Percentiles rank a stretch among this genome's conserved stretches.
Evolutionary conservation across 1,140 invertebrate species (phyloP).

Genomic region (Anthonomus grandis): DNA sequence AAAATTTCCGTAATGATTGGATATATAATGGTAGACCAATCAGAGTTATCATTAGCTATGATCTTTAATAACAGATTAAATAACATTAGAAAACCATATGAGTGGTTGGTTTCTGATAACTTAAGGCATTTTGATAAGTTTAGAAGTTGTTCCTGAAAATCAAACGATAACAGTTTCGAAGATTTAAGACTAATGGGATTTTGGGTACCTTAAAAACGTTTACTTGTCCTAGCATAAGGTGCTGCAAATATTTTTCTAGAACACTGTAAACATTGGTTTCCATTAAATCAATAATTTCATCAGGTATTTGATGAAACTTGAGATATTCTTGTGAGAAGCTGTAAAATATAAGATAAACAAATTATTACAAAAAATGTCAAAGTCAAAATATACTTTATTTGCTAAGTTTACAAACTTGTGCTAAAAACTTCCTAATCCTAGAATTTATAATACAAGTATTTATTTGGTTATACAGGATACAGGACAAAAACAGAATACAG

Average conservation of each 20-base stretch:
- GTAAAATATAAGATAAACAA: too few species aligned
- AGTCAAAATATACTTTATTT: too few species aligned
- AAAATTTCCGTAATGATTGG: constrained; percentile 2
- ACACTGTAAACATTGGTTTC: neutral
- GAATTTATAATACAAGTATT: too few species aligned
- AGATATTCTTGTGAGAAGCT: constrained; percentile 1
- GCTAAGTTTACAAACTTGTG: too few species aligned
- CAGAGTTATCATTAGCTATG: neutral
- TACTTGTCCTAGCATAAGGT: neutral
- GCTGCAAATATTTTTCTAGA: neutral
- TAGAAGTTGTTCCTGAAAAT: neutral
- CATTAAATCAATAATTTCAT: neutral
- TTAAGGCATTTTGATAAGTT: neutral
- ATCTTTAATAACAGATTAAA: constrained; percentile 4
- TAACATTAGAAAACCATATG: neutral
- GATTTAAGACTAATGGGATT: neutral
- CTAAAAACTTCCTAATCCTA: too few species aligned
- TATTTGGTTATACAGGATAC: too few species aligned
- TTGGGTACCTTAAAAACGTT: neutral
- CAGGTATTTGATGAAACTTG: neutral
- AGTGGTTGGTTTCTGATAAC: neutral
- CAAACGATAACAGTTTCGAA: neutral
- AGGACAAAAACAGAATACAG: too few species aligned
- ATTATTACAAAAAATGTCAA: too few species aligned
- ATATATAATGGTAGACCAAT: constrained; percentile 4